Evolutionary conservation across 2,113 vertebrate genomes (phyloP), one percentile per base, ranked within the genome.

Genomic region (Piprites chloris): DNA sequence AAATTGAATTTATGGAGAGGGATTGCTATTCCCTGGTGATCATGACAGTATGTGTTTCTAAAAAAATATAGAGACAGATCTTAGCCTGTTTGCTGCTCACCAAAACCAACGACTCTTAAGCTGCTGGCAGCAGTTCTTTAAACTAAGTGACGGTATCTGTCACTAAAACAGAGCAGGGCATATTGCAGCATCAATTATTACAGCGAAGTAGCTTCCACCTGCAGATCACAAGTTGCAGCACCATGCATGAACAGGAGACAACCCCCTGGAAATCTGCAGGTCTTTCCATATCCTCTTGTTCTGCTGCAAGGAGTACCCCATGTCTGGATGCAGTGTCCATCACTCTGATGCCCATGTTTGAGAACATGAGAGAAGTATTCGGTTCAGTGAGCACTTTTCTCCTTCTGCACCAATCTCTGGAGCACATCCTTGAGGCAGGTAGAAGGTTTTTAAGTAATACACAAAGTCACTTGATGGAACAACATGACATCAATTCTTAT

Each of bases 241-340:
- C 16, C 23, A 42, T 0, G 0, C 0, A 0, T 14, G 21, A 85
- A 9, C 23, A 11, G 13, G 13, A 76, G 56, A 53, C 12, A 35
- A 4, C 15, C 28, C 33, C 35, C 15, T 21, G 22, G n/a, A 68
- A 65, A 41, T 37, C 41, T 55, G 8, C 5, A 27, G 14, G 39
- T 69, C 32, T 41, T 33, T 41, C 33, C 39, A 74, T 49, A 20
- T 28, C 35, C 7, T 59, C 61, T 46, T 1, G 0, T 56, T 75
- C 47, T 78, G 46, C 24, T 53, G 15, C 46, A 66, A 47, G 13
- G n/a, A 30, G 6, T 53, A 58, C 26, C 16, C 10, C 3, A 0
- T 35, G 12, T 39, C 32, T 33, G 10, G 9, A 22, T 50, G 35
- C 2, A 2, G 8, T 18, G 8, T 33, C 30, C 46, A 62, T 12